phyloP scores from a whole-genome alignment of 2,113 vertebrate genomes.

The Meles meles region DNA sequence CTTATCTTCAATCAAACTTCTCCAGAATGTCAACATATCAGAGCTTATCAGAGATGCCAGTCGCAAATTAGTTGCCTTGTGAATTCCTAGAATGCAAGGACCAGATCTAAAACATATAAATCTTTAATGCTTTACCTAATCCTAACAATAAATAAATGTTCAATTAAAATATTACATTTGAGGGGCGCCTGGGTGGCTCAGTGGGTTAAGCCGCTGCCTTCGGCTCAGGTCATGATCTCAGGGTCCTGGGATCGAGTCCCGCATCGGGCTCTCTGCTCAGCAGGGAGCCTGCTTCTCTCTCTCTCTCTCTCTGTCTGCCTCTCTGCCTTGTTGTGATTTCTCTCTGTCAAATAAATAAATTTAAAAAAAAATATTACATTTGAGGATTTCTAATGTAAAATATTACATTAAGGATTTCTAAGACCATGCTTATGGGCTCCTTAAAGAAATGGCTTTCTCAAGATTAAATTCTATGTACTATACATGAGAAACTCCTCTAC shows the following conservation, averaged over 20 bases:
- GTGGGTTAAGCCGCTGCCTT: too few relatives aligned
- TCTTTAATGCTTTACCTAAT: not conserved
- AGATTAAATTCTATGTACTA: not conserved
- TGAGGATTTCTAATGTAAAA: too few relatives aligned
- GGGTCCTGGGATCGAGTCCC: too few relatives aligned
- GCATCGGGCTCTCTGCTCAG: too few relatives aligned
- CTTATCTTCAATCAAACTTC: not conserved
- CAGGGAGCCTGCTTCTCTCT: too few relatives aligned
- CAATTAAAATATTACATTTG: not conserved
- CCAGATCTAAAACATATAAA: not conserved
- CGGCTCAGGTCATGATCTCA: too few relatives aligned
- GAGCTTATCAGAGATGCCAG: not conserved
- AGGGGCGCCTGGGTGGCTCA: too few relatives aligned
- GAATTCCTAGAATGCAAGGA: not conserved
- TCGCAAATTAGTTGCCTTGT: not conserved
- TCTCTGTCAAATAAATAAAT: slow-evolving; percentile 5
- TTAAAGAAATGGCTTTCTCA: not conserved
- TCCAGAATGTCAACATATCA: not conserved
- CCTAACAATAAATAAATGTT: not conserved
- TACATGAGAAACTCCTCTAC: not conserved
- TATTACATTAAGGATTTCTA: not conserved
- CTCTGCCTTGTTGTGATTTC: too few relatives aligned
- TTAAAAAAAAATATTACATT: not conserved
- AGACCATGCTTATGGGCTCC: not conserved
- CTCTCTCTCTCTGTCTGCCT: too few relatives aligned